Conservation (phyloP, 2,797 vertebrate genomes). For the Thamnophis elegans region DNA sequence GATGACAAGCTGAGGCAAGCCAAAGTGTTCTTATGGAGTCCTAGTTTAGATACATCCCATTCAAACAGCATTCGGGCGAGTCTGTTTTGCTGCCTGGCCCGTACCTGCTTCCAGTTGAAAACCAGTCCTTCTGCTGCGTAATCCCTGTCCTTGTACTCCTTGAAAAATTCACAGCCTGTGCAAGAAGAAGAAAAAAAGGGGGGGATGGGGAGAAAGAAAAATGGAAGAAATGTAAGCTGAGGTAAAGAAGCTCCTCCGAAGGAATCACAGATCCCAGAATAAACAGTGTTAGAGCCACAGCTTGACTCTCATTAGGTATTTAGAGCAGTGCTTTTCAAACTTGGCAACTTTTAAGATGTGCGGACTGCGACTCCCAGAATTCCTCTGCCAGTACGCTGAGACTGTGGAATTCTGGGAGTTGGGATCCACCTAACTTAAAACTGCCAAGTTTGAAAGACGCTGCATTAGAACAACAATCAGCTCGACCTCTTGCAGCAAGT, state of each 20-base stretch:
- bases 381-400: background rate
- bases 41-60: background rate
- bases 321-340: constrained; percentile 5
- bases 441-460: background rate
- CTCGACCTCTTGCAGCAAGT: constrained; percentile 29
- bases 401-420: background rate
- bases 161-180: constrained; percentile 98
- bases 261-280: background rate
- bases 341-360: background rate
- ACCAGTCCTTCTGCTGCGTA: constrained; percentile 95
- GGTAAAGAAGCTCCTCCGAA: background rate
- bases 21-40: background rate
- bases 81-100: background rate
- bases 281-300: background rate
- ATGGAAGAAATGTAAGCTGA: constrained; percentile 1
- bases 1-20: background rate
- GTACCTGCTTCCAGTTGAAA: constrained; percentile 99
- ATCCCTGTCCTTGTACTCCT: constrained; percentile 95
- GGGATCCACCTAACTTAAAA: background rate
- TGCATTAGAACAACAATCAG: constrained; percentile 38
- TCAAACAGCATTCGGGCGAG: background rate
- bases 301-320: constrained; percentile 33
- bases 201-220: constrained; percentile 18
- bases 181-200: background rate
- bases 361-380: background rate